These are phyloP conservation scores for Ecliptopera silaceata DNA, from an alignment of 2,888 invertebrate species.

Conservation along the genomic window DNA sequence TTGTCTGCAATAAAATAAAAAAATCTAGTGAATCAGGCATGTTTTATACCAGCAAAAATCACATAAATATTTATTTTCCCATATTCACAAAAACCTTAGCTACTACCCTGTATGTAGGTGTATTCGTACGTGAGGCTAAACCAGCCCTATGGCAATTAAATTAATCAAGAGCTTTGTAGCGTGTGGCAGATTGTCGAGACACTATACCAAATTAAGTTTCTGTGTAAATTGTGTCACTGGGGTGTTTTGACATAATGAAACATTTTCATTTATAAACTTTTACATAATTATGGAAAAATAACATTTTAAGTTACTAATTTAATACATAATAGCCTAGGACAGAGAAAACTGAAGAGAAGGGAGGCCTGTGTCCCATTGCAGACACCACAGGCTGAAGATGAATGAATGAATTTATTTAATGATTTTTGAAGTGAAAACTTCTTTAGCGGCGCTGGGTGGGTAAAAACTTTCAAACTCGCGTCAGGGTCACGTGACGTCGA, in stretches of 20 bases:
- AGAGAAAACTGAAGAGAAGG: too few relatives aligned
- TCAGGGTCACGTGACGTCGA: too few relatives aligned
- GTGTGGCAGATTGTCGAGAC: slow-evolving; percentile 44
- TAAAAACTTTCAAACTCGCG: too few relatives aligned
- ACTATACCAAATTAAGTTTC: slow-evolving; percentile 40
- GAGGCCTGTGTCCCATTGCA: too few relatives aligned
- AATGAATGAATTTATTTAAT: too few relatives aligned
- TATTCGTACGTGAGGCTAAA: slow-evolving; percentile 37
- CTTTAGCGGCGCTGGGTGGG: too few relatives aligned
- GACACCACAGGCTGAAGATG: too few relatives aligned
- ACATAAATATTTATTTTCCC: not conserved
- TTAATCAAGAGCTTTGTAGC: slow-evolving; percentile 51
- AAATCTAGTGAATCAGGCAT: too few relatives aligned
- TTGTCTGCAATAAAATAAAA: too few relatives aligned
- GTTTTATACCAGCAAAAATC: too few relatives aligned
- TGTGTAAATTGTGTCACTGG: slow-evolving; percentile 33
- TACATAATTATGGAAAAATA: not conserved
- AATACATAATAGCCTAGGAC: too few relatives aligned
- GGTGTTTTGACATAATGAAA: slow-evolving; percentile 18
- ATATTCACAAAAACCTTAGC: slow-evolving; percentile 3
- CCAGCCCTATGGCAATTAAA: slow-evolving; percentile 44
- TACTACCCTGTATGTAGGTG: slow-evolving; percentile 31
- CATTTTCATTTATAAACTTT: not conserved
- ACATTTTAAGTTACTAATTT: not conserved
- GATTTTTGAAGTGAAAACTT: too few relatives aligned